Base-by-base conservation (phyloP, 2,113 vertebrate genomes). In the Oryzias javanicus region DNA sequence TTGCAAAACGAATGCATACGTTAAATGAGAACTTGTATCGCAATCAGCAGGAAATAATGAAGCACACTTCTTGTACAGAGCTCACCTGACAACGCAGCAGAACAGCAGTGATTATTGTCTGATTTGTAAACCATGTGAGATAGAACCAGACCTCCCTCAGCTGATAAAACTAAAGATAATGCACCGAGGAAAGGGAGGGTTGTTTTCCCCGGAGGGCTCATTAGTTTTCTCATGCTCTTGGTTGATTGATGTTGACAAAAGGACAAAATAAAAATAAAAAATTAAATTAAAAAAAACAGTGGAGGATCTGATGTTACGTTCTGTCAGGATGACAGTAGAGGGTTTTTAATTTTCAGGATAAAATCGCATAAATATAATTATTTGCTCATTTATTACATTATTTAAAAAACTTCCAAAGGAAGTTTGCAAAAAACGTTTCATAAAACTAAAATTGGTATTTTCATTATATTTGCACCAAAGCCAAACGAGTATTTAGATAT, bases 141-240 rank as follows among this genome's bases (percentile, higher is more conserved):
- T 55, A n/a, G 50, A 73, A 53, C 35, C 25, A 55, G 70, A 42
- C 42, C 48, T 76, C 54, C 24, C 6, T 46, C 27, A 24, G 22
- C 17, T 4, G 14, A 70, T 70, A 53, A 75, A 12, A 67, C 29
- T 67, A 57, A 59, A 63, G 58, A 69, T 74, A 83, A 64, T 72
- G 52, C 64, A 58, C 12, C 3, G 49, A 56, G 51, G 58, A 59
- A 49, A 27, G 35, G 14, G 17, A n/a, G 40, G 42, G 42, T 14
- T 45, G 6, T 77, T 60, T 75, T 61, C 78, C 74, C 81, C 57
- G 14, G 59, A 55, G 70, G 63, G 29, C 76, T 83, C 65, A 81
- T 83, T 86, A 83, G 67, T 49, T 51, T 45, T 56, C 50, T 54
- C 68, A 49, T 56, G 64, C 50, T 59, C 60, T 59, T 60, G 51